phyloP scores from a whole-genome alignment of 2,113 vertebrate species.

The Cyanoliseus patagonus region DNA sequence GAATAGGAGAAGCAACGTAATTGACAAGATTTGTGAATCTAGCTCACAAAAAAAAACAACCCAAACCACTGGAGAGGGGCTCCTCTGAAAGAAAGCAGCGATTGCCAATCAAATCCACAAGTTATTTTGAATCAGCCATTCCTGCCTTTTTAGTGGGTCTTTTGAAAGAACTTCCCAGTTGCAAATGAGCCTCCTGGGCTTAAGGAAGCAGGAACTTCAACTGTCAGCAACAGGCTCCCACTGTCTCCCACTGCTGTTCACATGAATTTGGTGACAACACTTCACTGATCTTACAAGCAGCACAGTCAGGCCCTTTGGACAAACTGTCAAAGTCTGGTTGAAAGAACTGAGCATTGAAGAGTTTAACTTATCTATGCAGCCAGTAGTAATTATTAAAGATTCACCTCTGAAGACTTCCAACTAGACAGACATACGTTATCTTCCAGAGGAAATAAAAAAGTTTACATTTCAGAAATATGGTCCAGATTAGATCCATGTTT shows the following conservation, averaged over 20 bases:
- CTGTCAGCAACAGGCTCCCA: background rate
- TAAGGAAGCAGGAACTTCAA: background rate
- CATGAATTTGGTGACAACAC: background rate
- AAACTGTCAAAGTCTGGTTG: background rate
- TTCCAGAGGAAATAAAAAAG: background rate
- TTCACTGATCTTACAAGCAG: background rate
- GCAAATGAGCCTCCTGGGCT: background rate
- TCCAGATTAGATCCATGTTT: background rate
- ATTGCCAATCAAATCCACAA: background rate
- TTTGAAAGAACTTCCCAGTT: background rate
- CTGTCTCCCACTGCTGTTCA: background rate
- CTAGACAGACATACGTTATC: background rate
- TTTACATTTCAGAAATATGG: background rate
- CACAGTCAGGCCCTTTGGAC: background rate
- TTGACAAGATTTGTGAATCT: background rate
- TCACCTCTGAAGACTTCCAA: background rate
- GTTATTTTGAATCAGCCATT: background rate
- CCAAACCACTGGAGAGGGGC: background rate
- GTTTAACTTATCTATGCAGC: background rate
- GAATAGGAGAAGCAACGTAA: background rate
- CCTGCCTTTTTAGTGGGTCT: background rate
- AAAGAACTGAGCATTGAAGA: background rate
- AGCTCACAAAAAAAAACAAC: background rate
- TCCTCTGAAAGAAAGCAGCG: background rate
- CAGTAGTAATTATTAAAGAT: background rate